Conservation (phyloP, 2,797 vertebrate species). For the Notoglanidium macrostoma region DNA sequence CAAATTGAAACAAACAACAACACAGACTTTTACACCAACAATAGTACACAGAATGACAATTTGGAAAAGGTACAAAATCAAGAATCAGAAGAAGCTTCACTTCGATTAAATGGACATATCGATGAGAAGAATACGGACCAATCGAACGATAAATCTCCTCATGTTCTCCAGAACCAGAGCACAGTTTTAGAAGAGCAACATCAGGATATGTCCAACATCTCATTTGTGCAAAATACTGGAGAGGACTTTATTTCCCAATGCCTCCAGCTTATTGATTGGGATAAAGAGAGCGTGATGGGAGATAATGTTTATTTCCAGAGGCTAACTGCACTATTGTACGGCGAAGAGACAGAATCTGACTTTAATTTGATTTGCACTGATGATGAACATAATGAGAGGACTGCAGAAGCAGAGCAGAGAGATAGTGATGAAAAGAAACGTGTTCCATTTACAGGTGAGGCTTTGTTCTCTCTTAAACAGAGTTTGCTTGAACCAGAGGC, state of each 20-base stretch:
- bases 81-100: background rate
- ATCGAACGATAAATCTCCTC: background rate
- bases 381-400: constrained; percentile 30
- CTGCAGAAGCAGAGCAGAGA: constrained; percentile 22
- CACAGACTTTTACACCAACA: constrained; percentile 34
- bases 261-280: constrained; percentile 81
- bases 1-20: constrained; percentile 15
- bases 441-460: constrained; percentile 86
- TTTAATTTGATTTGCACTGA: constrained; percentile 68
- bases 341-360: constrained; percentile 68
- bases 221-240: constrained; percentile 47
- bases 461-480: background rate
- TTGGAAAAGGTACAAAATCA: constrained; percentile 18
- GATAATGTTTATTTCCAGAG: constrained; percentile 64
- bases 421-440: constrained; percentile 59
- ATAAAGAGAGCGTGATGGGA: constrained; percentile 62
- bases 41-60: constrained; percentile 30
- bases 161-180: constrained; percentile 19
- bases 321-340: constrained; percentile 60
- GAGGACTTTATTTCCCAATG: constrained; percentile 86
- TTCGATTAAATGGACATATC: background rate
- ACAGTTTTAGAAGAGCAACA: background rate
- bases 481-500: background rate
- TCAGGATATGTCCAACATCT: background rate
- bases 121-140: background rate